Percentiles rank a stretch among this genome's conserved stretches.
Evolutionary conservation across 2,113 vertebrate species (phyloP).

Genomic region (Odobenus rosmarus): DNA sequence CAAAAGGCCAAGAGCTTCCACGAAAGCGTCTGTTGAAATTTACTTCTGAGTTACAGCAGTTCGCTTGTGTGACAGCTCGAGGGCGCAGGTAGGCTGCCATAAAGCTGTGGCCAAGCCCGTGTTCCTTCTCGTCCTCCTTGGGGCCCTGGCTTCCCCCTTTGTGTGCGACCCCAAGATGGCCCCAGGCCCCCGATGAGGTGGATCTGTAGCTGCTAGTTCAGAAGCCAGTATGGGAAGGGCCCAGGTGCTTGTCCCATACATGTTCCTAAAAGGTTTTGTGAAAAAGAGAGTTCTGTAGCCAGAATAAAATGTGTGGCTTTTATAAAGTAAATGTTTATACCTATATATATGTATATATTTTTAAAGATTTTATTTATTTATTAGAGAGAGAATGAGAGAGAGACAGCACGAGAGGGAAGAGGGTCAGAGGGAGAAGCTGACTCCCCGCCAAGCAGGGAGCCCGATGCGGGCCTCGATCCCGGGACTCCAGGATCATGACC

Average conservation of each 20-base stretch:
- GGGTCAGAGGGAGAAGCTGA: too few relatives aligned
- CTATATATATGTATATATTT: not conserved
- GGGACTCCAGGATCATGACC: too few relatives aligned
- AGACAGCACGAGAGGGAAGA: too few relatives aligned
- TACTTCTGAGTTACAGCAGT: fast-evolving
- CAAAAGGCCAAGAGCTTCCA: not conserved
- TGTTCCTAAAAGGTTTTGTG: not conserved
- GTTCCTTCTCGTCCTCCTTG: fast-evolving
- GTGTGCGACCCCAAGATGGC: fast-evolving
- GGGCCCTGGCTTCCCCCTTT: fast-evolving
- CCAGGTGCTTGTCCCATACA: too few relatives aligned
- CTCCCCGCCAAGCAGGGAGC: too few relatives aligned
- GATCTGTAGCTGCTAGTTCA: not conserved
- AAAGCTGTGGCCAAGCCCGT: not conserved
- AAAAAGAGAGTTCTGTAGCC: not conserved
- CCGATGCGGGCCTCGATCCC: too few relatives aligned
- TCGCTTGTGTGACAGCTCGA: not conserved
- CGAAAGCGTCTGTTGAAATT: not conserved
- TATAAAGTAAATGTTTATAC: not conserved
- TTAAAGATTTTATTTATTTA: too few relatives aligned
- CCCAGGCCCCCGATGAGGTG: not conserved
- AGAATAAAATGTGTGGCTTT: not conserved
- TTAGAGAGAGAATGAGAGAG: too few relatives aligned
- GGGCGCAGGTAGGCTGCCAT: too few relatives aligned
- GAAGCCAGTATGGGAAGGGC: not conserved